Conservation (phyloP, 2,797 vertebrate species). For the Mormyrus hasselquistii region DNA sequence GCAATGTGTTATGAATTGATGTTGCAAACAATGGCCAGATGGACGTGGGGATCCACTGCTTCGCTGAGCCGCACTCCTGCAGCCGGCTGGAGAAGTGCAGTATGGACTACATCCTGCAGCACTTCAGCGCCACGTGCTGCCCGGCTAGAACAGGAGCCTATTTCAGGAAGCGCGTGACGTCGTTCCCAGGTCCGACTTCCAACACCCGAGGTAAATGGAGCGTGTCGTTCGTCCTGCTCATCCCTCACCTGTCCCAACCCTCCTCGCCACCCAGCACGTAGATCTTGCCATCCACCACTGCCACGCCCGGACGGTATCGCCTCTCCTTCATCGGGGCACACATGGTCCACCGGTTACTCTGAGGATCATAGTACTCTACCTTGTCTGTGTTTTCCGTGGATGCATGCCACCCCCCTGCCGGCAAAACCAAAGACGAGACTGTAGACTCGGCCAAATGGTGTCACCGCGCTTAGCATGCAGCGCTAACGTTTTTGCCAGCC, state of each 20-base stretch:
- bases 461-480: background rate
- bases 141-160: background rate
- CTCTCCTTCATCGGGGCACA: slow-evolving; percentile 73
- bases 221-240: background rate
- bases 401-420: slow-evolving; percentile 69
- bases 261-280: slow-evolving; percentile 72
- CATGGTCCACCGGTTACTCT: slow-evolving; percentile 72
- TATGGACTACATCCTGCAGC: slow-evolving; percentile 70
- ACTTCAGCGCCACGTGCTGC: slow-evolving; percentile 59
- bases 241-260: slow-evolving; percentile 69
- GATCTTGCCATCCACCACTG: slow-evolving; percentile 69
- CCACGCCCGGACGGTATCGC: slow-evolving; percentile 66
- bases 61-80: slow-evolving; percentile 71
- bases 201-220: background rate
- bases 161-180: background rate
- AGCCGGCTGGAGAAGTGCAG: slow-evolving; percentile 62
- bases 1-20: background rate
- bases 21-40: slow-evolving; percentile 50
- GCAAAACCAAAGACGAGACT: background rate
- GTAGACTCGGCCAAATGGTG: background rate
- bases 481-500: background rate
- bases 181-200: background rate
- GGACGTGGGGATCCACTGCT: slow-evolving; percentile 76
- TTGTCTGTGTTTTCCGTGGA: slow-evolving; percentile 74
- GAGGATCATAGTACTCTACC: slow-evolving; percentile 71